Evolutionary conservation across 2,113 vertebrate species (phyloP).

Genomic region (Gymnobelideus leadbeateri): DNA sequence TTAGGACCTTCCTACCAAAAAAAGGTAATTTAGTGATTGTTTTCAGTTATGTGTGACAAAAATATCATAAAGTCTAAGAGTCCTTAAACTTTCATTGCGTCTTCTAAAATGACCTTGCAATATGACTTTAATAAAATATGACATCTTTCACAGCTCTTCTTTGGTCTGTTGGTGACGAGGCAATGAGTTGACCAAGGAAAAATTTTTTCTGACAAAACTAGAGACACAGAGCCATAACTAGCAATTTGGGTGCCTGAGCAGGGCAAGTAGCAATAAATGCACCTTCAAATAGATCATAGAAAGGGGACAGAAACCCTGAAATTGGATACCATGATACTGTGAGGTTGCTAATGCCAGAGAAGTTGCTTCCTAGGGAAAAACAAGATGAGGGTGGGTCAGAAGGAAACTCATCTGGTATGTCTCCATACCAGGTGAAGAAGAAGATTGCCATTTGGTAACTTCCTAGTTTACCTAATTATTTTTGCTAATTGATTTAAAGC

Average conservation of each 20-base stretch:
- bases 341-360: too few species aligned
- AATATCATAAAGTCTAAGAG: slow-evolving; percentile 59
- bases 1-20: slow-evolving; percentile 63
- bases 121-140: slow-evolving; percentile 75
- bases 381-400: too few species aligned
- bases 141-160: slow-evolving; percentile 69
- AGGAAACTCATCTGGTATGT: too few species aligned
- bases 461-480: too few species aligned
- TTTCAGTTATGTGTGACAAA: slow-evolving; percentile 69
- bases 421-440: too few species aligned
- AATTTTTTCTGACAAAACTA: slow-evolving; percentile 51
- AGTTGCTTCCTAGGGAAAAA: too few species aligned
- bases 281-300: not conserved
- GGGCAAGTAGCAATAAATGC: not conserved
- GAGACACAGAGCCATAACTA: slow-evolving; percentile 10
- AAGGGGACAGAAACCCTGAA: not conserved
- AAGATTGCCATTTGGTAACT: too few species aligned
- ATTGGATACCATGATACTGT: not conserved
- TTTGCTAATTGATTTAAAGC: too few species aligned
- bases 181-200: slow-evolving; percentile 56
- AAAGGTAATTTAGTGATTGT: slow-evolving; percentile 66
- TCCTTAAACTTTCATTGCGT: slow-evolving; percentile 54
- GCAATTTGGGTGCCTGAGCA: not conserved
- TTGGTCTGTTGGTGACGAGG: slow-evolving; percentile 62
- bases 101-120: slow-evolving; percentile 66